Evolutionary conservation across 2,113 vertebrate genomes (phyloP).

Genomic region (Pelusios castaneus): DNA sequence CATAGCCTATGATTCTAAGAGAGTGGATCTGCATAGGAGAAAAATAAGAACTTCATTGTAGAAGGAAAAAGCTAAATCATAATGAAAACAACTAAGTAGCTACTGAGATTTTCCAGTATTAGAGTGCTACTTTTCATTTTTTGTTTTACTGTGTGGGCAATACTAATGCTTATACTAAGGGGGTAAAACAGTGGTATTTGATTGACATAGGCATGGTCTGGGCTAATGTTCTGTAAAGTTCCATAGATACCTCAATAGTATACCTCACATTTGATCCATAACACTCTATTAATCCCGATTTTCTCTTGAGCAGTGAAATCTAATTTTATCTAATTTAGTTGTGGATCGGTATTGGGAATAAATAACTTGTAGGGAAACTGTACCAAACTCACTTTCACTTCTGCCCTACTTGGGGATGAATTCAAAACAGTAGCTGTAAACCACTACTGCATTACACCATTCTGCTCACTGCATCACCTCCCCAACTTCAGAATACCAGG

Average conservation of each 20-base stretch:
- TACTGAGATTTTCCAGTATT: not conserved
- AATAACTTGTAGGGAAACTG: not conserved
- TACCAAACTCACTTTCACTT: not conserved
- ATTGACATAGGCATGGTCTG: not conserved
- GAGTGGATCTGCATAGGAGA: not conserved
- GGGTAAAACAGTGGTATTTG: not conserved
- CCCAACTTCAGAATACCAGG: not conserved
- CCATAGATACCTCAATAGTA: not conserved
- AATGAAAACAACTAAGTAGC: not conserved
- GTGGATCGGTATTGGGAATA: not conserved
- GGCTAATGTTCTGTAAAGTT: not conserved
- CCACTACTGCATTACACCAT: not conserved
- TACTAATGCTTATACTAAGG: not conserved
- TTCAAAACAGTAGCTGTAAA: not conserved
- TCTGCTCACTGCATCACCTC: not conserved
- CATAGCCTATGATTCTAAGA: not conserved
- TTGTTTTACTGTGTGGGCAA: not conserved
- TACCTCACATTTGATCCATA: not conserved
- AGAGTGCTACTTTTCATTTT: not conserved
- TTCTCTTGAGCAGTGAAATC: not conserved
- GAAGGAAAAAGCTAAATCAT: not conserved
- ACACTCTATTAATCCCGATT: not conserved
- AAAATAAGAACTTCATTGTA: not conserved
- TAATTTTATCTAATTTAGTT: not conserved
- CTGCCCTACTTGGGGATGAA: not conserved